phyloP scores from a whole-genome alignment of 2,888 invertebrate genomes.

The Perizoma flavofasciatum region DNA sequence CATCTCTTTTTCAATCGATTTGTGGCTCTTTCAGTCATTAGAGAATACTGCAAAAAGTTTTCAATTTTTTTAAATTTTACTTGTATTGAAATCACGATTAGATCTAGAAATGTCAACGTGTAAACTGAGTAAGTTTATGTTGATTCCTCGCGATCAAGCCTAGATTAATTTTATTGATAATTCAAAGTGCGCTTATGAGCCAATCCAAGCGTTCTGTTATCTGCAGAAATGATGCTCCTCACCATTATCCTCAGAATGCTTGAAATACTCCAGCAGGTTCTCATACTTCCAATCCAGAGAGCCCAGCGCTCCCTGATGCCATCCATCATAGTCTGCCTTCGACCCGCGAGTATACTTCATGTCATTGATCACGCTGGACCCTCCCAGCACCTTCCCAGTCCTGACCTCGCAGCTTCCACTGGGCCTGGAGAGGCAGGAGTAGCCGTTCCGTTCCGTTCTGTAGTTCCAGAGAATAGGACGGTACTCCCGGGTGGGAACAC shows the following conservation, averaged over 20 bases:
- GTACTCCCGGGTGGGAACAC: constrained; percentile 68
- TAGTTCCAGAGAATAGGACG: constrained; percentile 76
- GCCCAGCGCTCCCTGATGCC: constrained; percentile 62
- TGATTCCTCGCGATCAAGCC: no score
- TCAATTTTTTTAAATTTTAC: no score
- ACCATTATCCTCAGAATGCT: constrained; percentile 78
- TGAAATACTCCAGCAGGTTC: constrained; percentile 72
- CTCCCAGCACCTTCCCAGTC: constrained; percentile 76
- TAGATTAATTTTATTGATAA: no score
- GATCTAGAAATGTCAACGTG: no score
- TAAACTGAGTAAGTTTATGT: no score
- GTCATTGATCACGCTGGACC: constrained; percentile 73
- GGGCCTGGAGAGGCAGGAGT: constrained; percentile 72
- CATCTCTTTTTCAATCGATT: no score
- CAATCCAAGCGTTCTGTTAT: no score
- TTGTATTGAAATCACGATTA: no score
- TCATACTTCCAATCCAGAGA: constrained; percentile 77
- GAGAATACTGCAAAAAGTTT: no score
- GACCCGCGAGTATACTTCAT: constrained; percentile 79
- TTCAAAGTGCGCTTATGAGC: no score
- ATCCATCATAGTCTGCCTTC: constrained; percentile 73
- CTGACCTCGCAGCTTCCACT: constrained; percentile 74
- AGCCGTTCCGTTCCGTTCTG: constrained; percentile 70
- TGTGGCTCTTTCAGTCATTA: no score
- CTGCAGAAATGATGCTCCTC: constrained; percentile 28